Evolutionary conservation across 2,113 vertebrate species (phyloP).

Genomic region (Burhinus bistriatus): DNA sequence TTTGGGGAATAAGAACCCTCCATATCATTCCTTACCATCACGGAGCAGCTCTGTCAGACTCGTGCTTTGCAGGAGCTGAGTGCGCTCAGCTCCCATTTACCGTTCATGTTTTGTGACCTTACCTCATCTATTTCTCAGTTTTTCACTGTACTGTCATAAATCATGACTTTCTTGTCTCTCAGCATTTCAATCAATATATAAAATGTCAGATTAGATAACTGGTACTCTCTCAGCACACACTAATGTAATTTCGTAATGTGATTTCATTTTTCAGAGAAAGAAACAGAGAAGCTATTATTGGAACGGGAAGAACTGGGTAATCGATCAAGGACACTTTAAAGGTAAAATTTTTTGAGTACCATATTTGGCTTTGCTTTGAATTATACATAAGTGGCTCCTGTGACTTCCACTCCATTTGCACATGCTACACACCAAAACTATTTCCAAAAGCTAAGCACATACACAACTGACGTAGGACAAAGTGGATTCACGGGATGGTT

Average conservation of each 20-base stretch:
- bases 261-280: constrained; percentile 24
- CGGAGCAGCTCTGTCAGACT: background rate
- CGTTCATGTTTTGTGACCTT: background rate
- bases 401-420: background rate
- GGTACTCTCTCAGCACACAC: background rate
- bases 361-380: background rate
- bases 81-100: background rate
- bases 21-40: background rate
- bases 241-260: constrained; percentile 19
- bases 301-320: background rate
- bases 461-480: background rate
- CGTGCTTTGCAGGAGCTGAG: background rate
- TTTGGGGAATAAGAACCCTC: background rate
- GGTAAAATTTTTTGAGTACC: background rate
- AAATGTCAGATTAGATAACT: constrained; percentile 21
- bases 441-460: background rate
- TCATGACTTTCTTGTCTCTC: background rate
- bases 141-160: background rate
- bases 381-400: background rate
- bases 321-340: background rate
- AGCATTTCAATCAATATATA: constrained; percentile 9
- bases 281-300: background rate
- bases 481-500: background rate
- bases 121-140: background rate
- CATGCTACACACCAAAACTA: background rate